Evolutionary conservation across 2,888 invertebrate genomes (phyloP).

Genomic region (Meloe dianella): DNA sequence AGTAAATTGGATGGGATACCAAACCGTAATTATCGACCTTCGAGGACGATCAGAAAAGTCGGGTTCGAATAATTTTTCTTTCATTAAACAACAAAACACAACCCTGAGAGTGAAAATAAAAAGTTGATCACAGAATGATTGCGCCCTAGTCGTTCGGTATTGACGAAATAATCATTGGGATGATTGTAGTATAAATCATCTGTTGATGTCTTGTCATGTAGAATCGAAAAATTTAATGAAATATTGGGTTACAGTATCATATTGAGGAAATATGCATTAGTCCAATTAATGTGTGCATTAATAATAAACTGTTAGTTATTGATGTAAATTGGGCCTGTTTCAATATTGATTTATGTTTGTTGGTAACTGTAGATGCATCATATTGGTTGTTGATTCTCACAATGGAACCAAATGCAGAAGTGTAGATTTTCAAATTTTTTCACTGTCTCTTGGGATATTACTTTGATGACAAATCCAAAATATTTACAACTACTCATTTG

Average conservation of each 20-base stretch:
- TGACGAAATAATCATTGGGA: too few relatives aligned
- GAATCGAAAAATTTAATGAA: neutral
- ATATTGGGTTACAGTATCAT: neutral
- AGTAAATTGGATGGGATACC: too few relatives aligned
- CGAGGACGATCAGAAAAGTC: too few relatives aligned
- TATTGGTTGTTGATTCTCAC: neutral
- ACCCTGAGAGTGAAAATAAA: too few relatives aligned
- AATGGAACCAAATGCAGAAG: neutral
- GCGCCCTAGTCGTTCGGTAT: too few relatives aligned
- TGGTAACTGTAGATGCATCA: neutral
- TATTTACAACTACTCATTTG: neutral
- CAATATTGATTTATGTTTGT: constrained; percentile 3
- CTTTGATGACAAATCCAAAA: neutral
- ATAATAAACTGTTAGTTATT: constrained; percentile 1
- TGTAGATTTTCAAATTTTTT: neutral
- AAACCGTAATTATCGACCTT: too few relatives aligned
- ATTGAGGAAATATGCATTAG: neutral
- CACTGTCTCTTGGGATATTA: neutral
- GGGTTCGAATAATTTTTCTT: too few relatives aligned
- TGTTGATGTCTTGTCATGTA: too few relatives aligned
- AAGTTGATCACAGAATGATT: too few relatives aligned
- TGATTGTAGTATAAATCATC: too few relatives aligned
- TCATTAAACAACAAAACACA: too few relatives aligned
- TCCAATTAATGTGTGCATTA: neutral
- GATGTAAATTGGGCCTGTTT: constrained; percentile 7